A percentile compares a stretch with the other conserved stretches of the same genome.
Evolutionary conservation across 2,797 vertebrate species (phyloP).

Genomic region (Atherinosoma microstoma): DNA sequence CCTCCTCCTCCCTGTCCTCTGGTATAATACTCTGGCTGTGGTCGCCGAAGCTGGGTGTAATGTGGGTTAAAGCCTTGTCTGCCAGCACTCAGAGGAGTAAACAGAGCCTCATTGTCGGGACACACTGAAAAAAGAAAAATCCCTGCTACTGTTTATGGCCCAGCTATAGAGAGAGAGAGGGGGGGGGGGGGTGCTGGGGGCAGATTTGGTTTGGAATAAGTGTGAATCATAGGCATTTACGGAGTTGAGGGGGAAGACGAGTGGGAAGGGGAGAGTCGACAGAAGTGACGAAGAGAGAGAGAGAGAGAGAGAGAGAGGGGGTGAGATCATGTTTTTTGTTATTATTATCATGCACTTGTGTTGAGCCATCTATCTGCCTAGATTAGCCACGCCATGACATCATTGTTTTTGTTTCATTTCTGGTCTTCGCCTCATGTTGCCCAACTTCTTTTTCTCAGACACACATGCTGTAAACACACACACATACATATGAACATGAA

Average conservation of each 20-base stretch:
- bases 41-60: conserved; percentile 76
- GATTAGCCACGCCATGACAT: conserved; percentile 84
- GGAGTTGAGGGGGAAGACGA: conserved; percentile 56
- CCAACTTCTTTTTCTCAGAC: conserved; percentile 60
- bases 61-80: conserved; percentile 83
- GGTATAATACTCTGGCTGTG: conserved; percentile 79
- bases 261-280: conserved; percentile 67
- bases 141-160: conserved; percentile 85
- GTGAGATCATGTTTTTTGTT: conserved; percentile 87
- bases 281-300: conserved; percentile 54
- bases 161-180: conserved; percentile 57
- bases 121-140: conserved; percentile 63
- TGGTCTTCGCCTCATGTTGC: conserved; percentile 66
- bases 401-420: conserved; percentile 88
- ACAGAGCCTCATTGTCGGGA: conserved; percentile 86
- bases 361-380: conserved; percentile 84
- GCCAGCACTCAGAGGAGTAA: conserved; percentile 80
- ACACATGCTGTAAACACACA: conserved; percentile 15
- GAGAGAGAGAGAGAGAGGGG: conserved; percentile 42
- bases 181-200: conserved; percentile 36
- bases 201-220: conserved; percentile 65
- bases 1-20: conserved; percentile 47
- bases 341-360: conserved; percentile 85
- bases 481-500: conserved; percentile 1
- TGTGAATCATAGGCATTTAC: conserved; percentile 76